These are phyloP conservation scores for Eubucco bourcierii DNA, from an alignment of 2,113 vertebrate species.

Conservation along the genomic window DNA sequence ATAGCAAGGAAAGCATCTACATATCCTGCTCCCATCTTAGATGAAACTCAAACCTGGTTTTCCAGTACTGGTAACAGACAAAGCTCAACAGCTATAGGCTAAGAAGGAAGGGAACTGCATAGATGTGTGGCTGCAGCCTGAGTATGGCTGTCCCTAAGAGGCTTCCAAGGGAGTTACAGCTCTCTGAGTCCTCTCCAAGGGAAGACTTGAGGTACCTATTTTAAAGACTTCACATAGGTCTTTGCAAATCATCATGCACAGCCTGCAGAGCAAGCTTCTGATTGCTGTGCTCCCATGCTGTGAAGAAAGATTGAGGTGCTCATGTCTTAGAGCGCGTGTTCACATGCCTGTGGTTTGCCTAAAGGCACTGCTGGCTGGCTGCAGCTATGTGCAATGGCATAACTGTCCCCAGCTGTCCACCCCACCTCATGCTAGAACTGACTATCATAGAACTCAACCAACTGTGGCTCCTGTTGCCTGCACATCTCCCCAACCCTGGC, in stretches of 20 bases:
- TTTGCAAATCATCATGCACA: fast-evolving
- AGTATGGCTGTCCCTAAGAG: fast-evolving
- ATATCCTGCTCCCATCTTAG: neutral
- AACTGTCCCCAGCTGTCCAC: fast-evolving
- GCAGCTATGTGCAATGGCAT: fast-evolving
- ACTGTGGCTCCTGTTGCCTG: neutral
- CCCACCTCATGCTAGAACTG: fast-evolving
- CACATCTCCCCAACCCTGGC: neutral
- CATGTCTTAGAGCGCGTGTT: neutral
- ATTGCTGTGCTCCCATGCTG: neutral
- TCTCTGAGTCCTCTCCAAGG: neutral
- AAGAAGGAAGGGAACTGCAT: neutral
- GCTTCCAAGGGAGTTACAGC: neutral
- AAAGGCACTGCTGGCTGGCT: neutral
- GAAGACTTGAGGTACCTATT: neutral
- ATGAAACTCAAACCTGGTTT: neutral
- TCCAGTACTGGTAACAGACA: neutral
- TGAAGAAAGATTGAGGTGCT: neutral
- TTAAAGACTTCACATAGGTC: neutral
- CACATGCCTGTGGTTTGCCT: neutral
- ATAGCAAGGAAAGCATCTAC: neutral
- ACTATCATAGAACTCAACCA: fast-evolving
- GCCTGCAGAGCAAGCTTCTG: fast-evolving
- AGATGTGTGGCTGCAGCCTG: neutral
- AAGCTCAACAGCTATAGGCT: fast-evolving